These are phyloP conservation scores for Condylura cristata DNA, from an alignment of 2,113 vertebrate species.

Conservation along the genomic window DNA sequence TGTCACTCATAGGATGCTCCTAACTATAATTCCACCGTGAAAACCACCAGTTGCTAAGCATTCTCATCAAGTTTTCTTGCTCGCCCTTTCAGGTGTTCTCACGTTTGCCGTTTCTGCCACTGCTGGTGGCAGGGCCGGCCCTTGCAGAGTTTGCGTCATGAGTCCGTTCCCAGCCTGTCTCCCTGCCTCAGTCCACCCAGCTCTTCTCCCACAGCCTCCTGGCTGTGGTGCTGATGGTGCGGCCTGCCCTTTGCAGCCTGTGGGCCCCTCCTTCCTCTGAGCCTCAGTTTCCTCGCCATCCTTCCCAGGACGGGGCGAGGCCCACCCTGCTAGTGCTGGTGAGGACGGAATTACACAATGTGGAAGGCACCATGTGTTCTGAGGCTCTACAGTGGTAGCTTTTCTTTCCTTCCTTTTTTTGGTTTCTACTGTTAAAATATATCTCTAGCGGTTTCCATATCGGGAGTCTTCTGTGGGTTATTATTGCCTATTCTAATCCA, in stretches of 20 bases:
- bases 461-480: neutral
- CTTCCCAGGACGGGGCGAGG: fast-evolving
- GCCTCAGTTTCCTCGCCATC: neutral
- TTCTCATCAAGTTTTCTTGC: neutral
- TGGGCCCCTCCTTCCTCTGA: too few species aligned
- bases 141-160: neutral
- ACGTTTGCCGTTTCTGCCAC: neutral
- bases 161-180: neutral
- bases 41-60: neutral
- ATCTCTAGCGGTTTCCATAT: neutral
- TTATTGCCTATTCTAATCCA: neutral
- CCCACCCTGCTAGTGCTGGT: too few species aligned
- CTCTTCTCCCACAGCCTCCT: neutral
- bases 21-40: neutral
- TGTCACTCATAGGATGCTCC: neutral
- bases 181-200: neutral
- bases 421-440: neutral
- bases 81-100: neutral
- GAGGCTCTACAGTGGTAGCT: neutral
- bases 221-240: too few species aligned
- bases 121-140: neutral
- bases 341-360: too few species aligned
- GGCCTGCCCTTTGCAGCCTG: neutral
- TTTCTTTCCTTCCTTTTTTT: neutral
- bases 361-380: fast-evolving